Evolutionary conservation across 2,888 invertebrate genomes (phyloP), one percentile per base, ranked within the genome.

Genomic region (Bombyx huttoni): DNA sequence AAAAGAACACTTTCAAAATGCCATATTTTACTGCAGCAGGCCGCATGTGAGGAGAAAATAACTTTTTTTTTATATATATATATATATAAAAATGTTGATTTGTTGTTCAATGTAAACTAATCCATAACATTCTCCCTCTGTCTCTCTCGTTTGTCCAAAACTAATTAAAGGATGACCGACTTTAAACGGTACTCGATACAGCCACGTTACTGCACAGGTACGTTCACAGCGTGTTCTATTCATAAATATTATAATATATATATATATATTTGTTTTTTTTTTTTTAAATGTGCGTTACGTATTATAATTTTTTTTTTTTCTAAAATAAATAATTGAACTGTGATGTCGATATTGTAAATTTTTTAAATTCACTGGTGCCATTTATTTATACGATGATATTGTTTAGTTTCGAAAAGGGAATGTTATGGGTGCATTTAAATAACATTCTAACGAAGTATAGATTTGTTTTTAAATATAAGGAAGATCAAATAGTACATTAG

Each of bases 41-140:
- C n/a, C n/a, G 24, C 34, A 7, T 6, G 33, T n/a, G n/a, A 34
- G 24, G 10, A 14, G 5, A 24, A 24, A 24, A 24, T 24, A 24
- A 24, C 24, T 24, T n/a, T n/a, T n/a, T n/a, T n/a, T n/a, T n/a
- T n/a, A n/a, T n/a, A n/a, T n/a, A n/a, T n/a, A 48, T 48, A 24
- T 48, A 24, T n/a, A 9, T n/a, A n/a, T 33, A 33, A 73, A 62
- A 65, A 60, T 75, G 67, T 68, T 57, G 58, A 61, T 64, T 61
- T 61, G 70, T 77, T 81, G 74, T 75, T 68, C 76, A 76, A 77
- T 82, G 78, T 82, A 79, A 24, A 88, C 88, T 88, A 88, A 88
- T 88, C 85, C 88, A 88, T 88, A 87, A 88, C 86, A 87, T 88
- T 88, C 87, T 88, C 88, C 86, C 82, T 82, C 82, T 83, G 40